Evolutionary conservation across 2,113 vertebrate genomes (phyloP).

Genomic region (Alaudala cheleensis): DNA sequence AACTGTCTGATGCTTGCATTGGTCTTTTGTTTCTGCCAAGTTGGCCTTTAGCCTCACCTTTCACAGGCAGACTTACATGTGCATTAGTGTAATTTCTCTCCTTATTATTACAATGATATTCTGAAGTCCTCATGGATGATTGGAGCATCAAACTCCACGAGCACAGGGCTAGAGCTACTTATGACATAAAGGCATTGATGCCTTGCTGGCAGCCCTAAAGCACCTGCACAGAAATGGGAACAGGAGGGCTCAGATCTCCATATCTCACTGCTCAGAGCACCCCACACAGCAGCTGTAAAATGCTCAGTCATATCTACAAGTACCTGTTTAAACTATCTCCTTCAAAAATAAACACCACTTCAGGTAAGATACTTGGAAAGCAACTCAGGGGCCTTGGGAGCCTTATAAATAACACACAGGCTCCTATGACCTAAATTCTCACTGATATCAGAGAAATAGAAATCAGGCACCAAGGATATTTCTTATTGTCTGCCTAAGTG

Average conservation of each 20-base stretch:
- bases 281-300: neutral
- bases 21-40: neutral
- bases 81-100: neutral
- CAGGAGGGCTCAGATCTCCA: neutral
- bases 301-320: neutral
- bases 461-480: neutral
- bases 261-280: neutral
- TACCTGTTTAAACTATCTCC: neutral
- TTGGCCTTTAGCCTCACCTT: neutral
- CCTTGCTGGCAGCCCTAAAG: neutral
- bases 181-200: neutral
- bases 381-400: neutral
- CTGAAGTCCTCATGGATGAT: neutral
- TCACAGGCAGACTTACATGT: neutral
- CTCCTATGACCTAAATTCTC: neutral
- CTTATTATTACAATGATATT: neutral
- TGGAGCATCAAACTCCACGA: neutral
- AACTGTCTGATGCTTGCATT: neutral
- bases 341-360: conserved; percentile 6
- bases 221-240: neutral
- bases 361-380: neutral
- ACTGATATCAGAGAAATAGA: neutral
- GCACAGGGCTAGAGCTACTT: neutral
- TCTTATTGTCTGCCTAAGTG: neutral
- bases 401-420: neutral